Evolutionary conservation across 2,113 vertebrate species (phyloP), one percentile per base, ranked within the genome.

Genomic region (Atherinomorus stipes): DNA sequence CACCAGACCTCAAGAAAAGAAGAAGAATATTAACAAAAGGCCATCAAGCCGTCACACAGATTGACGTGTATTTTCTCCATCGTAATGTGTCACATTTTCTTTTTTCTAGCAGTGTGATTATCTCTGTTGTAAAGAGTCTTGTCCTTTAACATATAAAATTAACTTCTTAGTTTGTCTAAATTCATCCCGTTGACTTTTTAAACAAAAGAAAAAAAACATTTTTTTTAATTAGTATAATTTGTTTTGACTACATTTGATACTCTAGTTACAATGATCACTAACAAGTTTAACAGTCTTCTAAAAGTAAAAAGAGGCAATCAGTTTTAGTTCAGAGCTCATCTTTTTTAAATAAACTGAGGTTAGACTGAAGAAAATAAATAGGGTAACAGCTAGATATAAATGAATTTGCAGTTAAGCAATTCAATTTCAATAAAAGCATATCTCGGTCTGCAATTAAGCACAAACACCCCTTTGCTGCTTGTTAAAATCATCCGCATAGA

Each of bases 61-160:
- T 85, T 87, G 77, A 89, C 66, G 74, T 62, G 64, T 85, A 85
- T 88, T 83, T 69, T 51, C 40, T 65, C 38, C 86, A 78, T 78
- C 75, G 73, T 84, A 45, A 83, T 85, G 74, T 81, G 83, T 88
- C 87, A 88, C 67, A 73, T 78, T 68, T 58, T 70, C 34, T 86
- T 67, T 52, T 19, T 28, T 78, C 54, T 25, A 25, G 44, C 31
- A 42, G 37, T 42, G 50, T 75, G 71, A 81, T 75, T 19, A 44
- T 60, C 44, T 34, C 70, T 61, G 61, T 64, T 78, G 62, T 76
- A 42, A 73, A 47, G 44, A 84, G 31, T 26, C 51, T 26, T 69
- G 70, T 78, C 58, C 83, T 76, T 61, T 53, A 64, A 69, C 56
- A 73, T 64, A 77, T 69, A 59, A 80, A 74, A 74, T 6, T 38